These are phyloP conservation scores for Sarcoramphus papa DNA, from an alignment of 2,797 vertebrate genomes.

Conservation along the genomic window DNA sequence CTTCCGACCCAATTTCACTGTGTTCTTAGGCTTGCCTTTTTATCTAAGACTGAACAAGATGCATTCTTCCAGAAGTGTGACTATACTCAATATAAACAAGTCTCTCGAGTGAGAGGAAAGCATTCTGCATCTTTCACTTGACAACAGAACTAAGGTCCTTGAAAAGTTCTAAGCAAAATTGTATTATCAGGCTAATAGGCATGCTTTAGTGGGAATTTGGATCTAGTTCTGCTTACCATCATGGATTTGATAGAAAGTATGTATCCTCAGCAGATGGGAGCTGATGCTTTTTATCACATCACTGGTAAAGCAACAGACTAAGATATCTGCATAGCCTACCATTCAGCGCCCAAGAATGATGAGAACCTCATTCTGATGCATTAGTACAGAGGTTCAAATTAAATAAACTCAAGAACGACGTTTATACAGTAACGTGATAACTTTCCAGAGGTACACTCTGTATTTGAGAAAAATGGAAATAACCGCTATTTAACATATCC, in stretches of 20 bases:
- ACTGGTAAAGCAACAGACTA: background rate
- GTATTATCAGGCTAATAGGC: background rate
- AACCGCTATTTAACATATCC: background rate
- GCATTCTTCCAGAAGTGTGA: background rate
- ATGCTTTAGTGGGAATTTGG: background rate
- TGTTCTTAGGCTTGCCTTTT: background rate
- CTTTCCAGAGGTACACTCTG: background rate
- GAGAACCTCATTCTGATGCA: background rate
- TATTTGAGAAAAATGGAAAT: background rate
- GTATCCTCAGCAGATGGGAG: background rate
- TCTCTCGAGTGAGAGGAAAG: background rate
- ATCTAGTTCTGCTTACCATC: background rate
- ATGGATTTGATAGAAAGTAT: background rate
- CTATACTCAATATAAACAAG: background rate
- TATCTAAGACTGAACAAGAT: background rate
- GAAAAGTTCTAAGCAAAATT: background rate
- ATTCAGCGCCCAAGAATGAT: background rate
- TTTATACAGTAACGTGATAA: background rate
- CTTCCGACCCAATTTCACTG: conserved; percentile 8
- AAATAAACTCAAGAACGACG: background rate
- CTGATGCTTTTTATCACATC: background rate
- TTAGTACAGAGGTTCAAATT: background rate
- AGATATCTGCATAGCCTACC: background rate
- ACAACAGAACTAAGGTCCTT: background rate
- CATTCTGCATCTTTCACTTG: background rate